These are phyloP conservation scores for Poecilia wingei DNA, from an alignment of 2,797 vertebrate species.

Conservation along the genomic window DNA sequence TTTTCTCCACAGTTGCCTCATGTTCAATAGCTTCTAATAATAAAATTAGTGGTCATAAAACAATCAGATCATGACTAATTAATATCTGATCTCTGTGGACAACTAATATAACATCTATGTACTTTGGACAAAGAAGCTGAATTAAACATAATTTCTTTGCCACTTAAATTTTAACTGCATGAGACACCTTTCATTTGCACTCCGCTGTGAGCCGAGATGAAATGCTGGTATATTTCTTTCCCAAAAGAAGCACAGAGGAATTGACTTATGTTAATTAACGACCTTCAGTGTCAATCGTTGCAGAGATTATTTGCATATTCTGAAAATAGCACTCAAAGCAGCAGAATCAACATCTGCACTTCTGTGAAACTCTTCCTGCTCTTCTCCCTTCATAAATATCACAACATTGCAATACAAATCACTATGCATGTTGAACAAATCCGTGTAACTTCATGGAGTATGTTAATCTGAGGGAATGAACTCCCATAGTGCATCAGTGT, in stretches of 20 bases:
- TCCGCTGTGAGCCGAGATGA: slow-evolving; percentile 33
- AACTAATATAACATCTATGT: not conserved
- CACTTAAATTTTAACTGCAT: not conserved
- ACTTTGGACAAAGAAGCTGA: not conserved
- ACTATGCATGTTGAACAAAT: slow-evolving; percentile 60
- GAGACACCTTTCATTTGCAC: slow-evolving; percentile 33
- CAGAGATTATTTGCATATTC: slow-evolving; percentile 73
- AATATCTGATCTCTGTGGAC: not conserved
- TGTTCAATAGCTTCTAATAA: not conserved
- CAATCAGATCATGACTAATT: not conserved
- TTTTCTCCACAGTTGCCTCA: not conserved
- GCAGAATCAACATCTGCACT: slow-evolving; percentile 68
- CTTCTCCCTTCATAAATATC: slow-evolving; percentile 43
- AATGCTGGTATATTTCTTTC: slow-evolving; percentile 51
- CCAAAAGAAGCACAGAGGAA: slow-evolving; percentile 64
- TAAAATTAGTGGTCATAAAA: slow-evolving; percentile 3
- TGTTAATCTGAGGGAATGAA: slow-evolving; percentile 51
- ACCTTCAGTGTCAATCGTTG: slow-evolving; percentile 76
- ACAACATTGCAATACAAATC: slow-evolving; percentile 56
- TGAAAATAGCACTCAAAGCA: slow-evolving; percentile 65
- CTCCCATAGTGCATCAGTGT: slow-evolving; percentile 18
- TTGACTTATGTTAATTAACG: slow-evolving; percentile 78
- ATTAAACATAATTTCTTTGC: slow-evolving; percentile 9
- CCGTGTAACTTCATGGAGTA: slow-evolving; percentile 34
- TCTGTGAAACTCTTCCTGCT: slow-evolving; percentile 44